Evolutionary conservation across 1,140 invertebrate genomes (phyloP).

Genomic region (Colletes latitarsis): DNA sequence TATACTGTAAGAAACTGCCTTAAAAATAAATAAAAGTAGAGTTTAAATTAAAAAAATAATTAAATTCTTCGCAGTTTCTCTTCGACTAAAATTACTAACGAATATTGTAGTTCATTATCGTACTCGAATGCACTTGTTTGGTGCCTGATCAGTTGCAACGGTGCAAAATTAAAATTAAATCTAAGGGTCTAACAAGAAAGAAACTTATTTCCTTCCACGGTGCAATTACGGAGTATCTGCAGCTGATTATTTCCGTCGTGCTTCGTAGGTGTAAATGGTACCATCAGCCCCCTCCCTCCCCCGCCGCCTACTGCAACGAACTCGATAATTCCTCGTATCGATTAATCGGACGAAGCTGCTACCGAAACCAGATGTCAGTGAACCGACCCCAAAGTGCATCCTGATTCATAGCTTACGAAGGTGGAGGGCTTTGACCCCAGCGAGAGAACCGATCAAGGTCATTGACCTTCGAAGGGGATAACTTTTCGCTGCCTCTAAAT

Average conservation of each 20-base stretch:
- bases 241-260: background rate
- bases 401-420: slow-evolving; percentile 52
- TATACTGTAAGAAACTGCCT: no score
- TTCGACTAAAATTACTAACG: no score
- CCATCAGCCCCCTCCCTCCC: no score
- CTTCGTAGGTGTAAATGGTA: background rate
- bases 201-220: no score
- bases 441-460: slow-evolving; percentile 56
- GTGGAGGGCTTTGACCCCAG: slow-evolving; percentile 43
- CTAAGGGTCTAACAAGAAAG: no score
- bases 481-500: slow-evolving; percentile 9
- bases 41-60: no score
- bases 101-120: no score
- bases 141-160: no score
- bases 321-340: slow-evolving; percentile 30
- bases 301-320: background rate
- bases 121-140: no score
- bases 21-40: no score
- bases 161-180: background rate
- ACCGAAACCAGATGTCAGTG: slow-evolving; percentile 41
- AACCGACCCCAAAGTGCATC: slow-evolving; percentile 43
- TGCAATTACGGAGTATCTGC: no score
- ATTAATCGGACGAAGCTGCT: slow-evolving; percentile 49
- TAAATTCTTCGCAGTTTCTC: no score
- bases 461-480: slow-evolving; percentile 58